Evolutionary conservation across 2,888 invertebrate species (phyloP), one percentile per base, ranked within the genome.

Genomic region (Ophion ellenae): DNA sequence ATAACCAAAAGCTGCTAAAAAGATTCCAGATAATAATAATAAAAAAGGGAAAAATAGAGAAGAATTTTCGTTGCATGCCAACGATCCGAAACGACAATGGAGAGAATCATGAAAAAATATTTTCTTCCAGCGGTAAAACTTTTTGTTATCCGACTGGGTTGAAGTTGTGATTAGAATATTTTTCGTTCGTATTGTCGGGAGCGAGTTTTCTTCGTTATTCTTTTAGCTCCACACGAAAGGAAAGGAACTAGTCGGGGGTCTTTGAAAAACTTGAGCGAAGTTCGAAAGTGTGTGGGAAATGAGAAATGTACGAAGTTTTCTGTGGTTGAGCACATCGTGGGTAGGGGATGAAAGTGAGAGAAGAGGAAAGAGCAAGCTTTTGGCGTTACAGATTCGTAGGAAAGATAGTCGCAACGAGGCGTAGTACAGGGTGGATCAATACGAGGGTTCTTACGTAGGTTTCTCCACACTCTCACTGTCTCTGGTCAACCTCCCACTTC

Each of bases 401-500:
- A 93, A 92, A 92, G 93, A 93, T 93, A 93, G 92, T 91, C 90
- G 91, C 91, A 91, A 91, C 91, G 91, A 92, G 90, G 91, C 90
- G 90, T 90, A 90, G 90, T 78, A 85, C 84, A 87, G 70, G 88
- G 86, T 91, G 91, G 93, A 93, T 94, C 94, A 93, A 94, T 94
- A 94, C 92, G 89, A 90, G 90, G 91, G 90, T 91, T 92, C 93
- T 93, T 92, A 92, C 92, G 91, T 93, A 91, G 76, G 90, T 91
- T 92, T 87, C 85, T 80, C 81, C 81, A 79, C 81, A 75, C 73
- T 87, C 89, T 89, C 88, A 88, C 90, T 90, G 87, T 69, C 81
- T 87, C 71, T 80, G 74, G 81, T 76, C 80, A 83, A 83, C 40
- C 85, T 83, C 85, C 83, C 83, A 83, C 83, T 77, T 83, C 53